Base-by-base conservation (phyloP, 2,113 vertebrate genomes). In the Sula dactylatra region DNA sequence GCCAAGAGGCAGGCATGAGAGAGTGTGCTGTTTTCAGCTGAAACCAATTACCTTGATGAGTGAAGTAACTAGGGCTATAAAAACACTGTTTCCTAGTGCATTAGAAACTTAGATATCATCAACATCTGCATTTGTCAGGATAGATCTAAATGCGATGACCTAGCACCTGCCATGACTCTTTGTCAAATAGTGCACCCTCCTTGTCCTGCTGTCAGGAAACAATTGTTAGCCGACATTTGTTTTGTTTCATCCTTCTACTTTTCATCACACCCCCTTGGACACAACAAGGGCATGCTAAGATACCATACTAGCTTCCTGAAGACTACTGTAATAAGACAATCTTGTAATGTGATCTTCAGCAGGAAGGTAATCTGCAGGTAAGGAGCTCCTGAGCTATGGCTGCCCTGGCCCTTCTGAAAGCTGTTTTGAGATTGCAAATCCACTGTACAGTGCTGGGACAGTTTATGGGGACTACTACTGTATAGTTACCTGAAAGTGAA, bases 1-100 rank as follows among this genome's bases (percentile, higher is more conserved):
- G 86, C 86, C 94, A 95, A 89, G 58, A 87, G 50, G 74, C 40
- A 88, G 62, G 65, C 80, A 73, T 69, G 70, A 85, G n/a, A 49
- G 61, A 82, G 27, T 22, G 5, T 16, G 52, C 56, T 94, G 80
- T 69, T 90, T 91, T 87, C 86, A 92, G 65, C 86, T 94, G 77
- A 84, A 95, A 84, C 13, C 38, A 91, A 91, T 95, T 92, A 82
- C 72, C 73, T 45, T 47, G 66, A 79, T 82, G 86, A 94, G 65
- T 66, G 83, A 96, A 79, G 69, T 69, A 91, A 86, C 44, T 50
- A 36, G 52, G 49, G 25, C 91, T 91, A 77, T 50, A 88, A 54
- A 87, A 96, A 67, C 56, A 29, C 13, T 90, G 24, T 94, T 69
- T 84, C 64, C 64, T 50, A 8, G 29, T 71, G 8, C 5, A 22